Evolutionary conservation across 1,140 invertebrate species (phyloP), one percentile per base, ranked within the genome.

Genomic region (Orius insidiosus): DNA sequence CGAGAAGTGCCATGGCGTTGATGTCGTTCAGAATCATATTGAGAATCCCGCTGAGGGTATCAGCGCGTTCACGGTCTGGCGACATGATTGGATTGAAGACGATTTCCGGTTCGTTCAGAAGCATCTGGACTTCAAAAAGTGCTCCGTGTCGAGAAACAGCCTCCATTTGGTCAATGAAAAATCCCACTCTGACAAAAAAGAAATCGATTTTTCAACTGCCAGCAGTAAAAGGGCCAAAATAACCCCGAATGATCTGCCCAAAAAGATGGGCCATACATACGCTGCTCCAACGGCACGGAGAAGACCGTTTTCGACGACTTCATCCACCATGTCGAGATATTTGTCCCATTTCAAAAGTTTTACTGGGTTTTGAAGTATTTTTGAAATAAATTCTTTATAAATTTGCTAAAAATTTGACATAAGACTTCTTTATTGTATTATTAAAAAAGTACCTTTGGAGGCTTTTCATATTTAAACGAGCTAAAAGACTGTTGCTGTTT

Each of bases 241-340:
- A 38, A 6, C 36, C 9, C 9, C 6, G 5, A n/a, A 8, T 14
- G 6, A 38, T 14, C 13, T n/a, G 6, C 14, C 14, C n/a, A 33
- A 7, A 33, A 33, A n/a, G 6, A n/a, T 33, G 32, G 35, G 9
- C n/a, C n/a, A n/a, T 15, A 50, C 45, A 42, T 34, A 47, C 42
- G 45, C 30, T 15, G 38, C 48, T 6, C 59, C 53, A 51, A 57
- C 64, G 57, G 63, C 68, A 64, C 63, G 60, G 11, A 71, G 66
- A 42, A 79, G 65, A 11, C 69, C 70, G 43, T 70, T 63, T 1
- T 67, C 60, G 33, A 80, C 62, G 50, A 76, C 65, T 47, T 69
- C 63, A 60, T 81, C 78, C 3, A 80, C 59, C 53, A 71, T 71
- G 41, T 63, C 59, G 1, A 78, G 64, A 58, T 80, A 82, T 1